These are phyloP conservation scores for Vannuccia rotundouncinata DNA, from an alignment of 2,888 invertebrate genomes.

Conservation along the genomic window DNA sequence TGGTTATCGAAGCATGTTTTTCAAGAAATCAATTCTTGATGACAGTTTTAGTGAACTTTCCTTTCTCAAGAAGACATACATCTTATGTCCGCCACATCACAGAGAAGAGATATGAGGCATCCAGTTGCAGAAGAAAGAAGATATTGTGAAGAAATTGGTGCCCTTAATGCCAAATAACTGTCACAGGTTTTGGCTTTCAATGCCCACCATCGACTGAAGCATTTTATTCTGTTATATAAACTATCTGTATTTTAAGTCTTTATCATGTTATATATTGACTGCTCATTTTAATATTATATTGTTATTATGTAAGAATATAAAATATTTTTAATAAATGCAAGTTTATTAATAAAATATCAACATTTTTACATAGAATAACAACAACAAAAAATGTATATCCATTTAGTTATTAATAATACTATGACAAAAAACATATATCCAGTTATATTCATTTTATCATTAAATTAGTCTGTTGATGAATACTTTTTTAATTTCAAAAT, in stretches of 20 bases:
- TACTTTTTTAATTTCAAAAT: neutral
- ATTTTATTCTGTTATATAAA: neutral
- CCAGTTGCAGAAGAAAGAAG: conserved; percentile 27
- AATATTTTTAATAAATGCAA: neutral
- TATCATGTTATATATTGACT: neutral
- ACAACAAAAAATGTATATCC: neutral
- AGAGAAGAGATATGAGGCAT: conserved; percentile 8
- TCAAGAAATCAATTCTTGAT: conserved; percentile 8
- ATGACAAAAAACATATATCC: conserved; percentile 5
- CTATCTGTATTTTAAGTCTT: neutral
- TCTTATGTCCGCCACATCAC: neutral
- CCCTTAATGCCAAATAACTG: conserved; percentile 36
- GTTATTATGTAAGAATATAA: neutral
- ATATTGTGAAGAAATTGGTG: conserved; percentile 33
- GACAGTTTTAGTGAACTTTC: conserved; percentile 7
- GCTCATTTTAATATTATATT: neutral
- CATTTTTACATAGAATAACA: neutral
- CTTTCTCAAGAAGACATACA: neutral
- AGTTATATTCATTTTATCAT: neutral
- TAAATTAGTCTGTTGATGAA: conserved; percentile 8
- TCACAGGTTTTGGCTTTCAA: neutral
- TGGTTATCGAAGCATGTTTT: neutral
- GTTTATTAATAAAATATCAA: neutral
- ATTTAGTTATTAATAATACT: conserved; percentile 20
- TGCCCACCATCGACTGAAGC: neutral